Conservation (phyloP, 1,140 invertebrate genomes). For the Leptopilina clavipes region DNA sequence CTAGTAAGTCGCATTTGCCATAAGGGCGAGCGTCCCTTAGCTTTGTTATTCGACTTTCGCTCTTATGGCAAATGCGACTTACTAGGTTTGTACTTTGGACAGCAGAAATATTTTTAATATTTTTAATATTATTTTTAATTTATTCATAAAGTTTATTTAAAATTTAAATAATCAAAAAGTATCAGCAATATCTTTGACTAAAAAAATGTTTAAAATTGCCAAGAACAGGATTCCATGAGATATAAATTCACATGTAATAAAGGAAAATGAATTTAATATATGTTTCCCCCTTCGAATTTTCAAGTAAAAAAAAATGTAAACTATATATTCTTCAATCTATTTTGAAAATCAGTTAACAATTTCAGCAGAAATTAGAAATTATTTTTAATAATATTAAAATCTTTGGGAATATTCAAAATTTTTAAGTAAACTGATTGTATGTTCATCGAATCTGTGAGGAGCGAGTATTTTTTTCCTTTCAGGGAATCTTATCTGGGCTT, state of each 20-base stretch:
- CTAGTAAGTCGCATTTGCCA: too few relatives aligned
- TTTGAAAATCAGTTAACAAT: neutral
- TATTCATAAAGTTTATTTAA: too few relatives aligned
- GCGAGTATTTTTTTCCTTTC: neutral
- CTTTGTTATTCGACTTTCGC: too few relatives aligned
- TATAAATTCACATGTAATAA: neutral
- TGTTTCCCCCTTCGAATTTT: neutral
- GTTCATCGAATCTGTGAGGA: neutral
- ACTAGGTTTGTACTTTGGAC: too few relatives aligned
- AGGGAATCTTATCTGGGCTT: constrained; percentile 1
- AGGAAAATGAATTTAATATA: neutral
- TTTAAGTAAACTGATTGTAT: neutral
- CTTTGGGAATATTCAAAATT: neutral
- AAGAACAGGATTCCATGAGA: neutral
- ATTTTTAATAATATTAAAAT: neutral
- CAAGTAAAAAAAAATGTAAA: neutral
- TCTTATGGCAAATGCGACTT: too few relatives aligned
- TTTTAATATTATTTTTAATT: too few relatives aligned
- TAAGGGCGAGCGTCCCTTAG: too few relatives aligned
- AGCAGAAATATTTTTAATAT: too few relatives aligned
- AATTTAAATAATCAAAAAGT: neutral
- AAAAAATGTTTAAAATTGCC: neutral
- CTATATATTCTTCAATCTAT: neutral
- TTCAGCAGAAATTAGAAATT: neutral
- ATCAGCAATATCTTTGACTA: neutral